These are phyloP conservation scores for Orbicella faveolata DNA, from an alignment of 64 coral and sea anemone genomes.

Conservation along the genomic window DNA sequence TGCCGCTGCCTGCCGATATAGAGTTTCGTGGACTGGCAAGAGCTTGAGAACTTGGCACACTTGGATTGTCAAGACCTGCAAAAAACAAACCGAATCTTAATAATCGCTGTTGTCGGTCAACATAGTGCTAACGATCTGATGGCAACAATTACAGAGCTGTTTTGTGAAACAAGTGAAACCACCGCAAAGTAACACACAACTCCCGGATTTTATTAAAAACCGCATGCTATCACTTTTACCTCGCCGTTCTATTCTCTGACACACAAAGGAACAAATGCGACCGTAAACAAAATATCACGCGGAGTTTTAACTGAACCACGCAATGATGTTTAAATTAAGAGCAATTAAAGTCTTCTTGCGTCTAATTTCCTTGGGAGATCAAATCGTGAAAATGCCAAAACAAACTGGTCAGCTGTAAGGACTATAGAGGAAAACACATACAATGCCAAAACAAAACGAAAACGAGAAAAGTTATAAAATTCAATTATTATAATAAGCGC, in stretches of 20 bases:
- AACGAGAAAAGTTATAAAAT: background rate
- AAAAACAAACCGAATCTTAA: conserved; percentile 26
- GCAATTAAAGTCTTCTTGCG: background rate
- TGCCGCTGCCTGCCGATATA: conserved; percentile 10
- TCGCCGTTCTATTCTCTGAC: background rate
- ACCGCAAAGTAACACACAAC: background rate
- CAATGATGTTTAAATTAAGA: background rate
- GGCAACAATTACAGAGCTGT: background rate
- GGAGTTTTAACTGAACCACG: background rate
- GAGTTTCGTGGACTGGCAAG: conserved; percentile 29
- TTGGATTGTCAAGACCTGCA: conserved; percentile 26
- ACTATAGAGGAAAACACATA: background rate
- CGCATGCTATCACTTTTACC: background rate
- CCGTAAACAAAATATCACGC: conserved; percentile 20
- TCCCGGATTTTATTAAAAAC: background rate
- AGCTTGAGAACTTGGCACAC: conserved; percentile 13
- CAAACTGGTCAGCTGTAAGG: too few species aligned
- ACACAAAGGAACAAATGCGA: background rate
- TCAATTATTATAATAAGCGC: background rate
- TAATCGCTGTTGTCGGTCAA: background rate
- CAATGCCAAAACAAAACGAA: background rate
- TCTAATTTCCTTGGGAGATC: background rate
- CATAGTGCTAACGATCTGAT: background rate
- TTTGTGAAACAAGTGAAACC: background rate
- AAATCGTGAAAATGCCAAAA: too few species aligned